Base-by-base conservation (phyloP, 2,113 vertebrate species). In the Varanus komodoensis region DNA sequence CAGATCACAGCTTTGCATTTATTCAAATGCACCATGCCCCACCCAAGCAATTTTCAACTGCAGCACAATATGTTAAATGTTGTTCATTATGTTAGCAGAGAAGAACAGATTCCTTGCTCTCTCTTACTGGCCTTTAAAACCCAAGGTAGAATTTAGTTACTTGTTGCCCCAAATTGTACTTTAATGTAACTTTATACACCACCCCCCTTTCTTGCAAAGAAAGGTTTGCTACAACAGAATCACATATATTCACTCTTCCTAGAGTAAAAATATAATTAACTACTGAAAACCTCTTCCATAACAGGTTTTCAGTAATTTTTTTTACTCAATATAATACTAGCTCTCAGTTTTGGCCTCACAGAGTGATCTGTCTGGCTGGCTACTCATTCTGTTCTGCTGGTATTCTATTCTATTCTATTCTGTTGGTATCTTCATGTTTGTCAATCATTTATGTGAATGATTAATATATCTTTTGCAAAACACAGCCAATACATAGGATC, bases 401-500 rank as follows among this genome's bases (percentile, higher is more conserved):
- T 6, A 84, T 54, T 44, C 38, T 44, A 3, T 44, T 44, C 38
- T 12, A 1, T 32, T 73, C 81, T 82, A 88, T 91, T 90, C 92
- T 0, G 0, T 81, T 83, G 3, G 15, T 6, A 84, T 54, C 34
- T 92, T 81, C 69, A 0, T 3, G 1, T 84, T 34, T 87, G 87
- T 84, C 82, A 69, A 75, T 69, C 81, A 86, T 92, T 74, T 0
- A 73, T 34, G 80, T 17, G 52, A 79, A 19, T 15, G 82, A 23
- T 44, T 32, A 0, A 17, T 61, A n/a, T 34, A 73, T 84, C 92
- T 93, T 88, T 29, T 78, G 54, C 52, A 17, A 2, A 92, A 52
- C 57, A n/a, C 64, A 73, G 91, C 21, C 87, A 38, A 2, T 0
- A 90, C 3, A 68, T 67, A 87, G 92, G 94, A 19, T 91, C 88